Evolutionary conservation across 2,797 vertebrate genomes (phyloP), one percentile per base, ranked within the genome.

Genomic region (Sciaenops ocellatus): DNA sequence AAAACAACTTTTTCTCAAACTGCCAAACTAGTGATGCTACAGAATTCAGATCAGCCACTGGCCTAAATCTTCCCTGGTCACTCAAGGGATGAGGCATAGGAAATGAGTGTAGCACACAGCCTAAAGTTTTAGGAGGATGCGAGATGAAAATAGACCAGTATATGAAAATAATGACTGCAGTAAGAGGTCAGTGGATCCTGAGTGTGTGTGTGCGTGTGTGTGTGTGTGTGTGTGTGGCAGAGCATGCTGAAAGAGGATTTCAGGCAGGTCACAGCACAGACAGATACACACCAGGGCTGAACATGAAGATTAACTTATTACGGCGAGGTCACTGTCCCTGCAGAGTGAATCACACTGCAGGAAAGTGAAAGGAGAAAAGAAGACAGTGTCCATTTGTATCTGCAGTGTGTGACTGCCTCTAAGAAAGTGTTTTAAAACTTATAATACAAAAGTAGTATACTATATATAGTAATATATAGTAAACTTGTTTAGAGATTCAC

Each of bases 31-130:
- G 26, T 71, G 74, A 76, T 72, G 79, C 80, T 41, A 70, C 72
- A 85, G 76, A 89, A 92, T 93, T 75, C 62, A 86, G 88, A 89
- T 90, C 87, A 87, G 77, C 65, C 76, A 0, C 50, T 90, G 91
- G 76, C 92, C 93, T 90, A 90, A 83, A 94, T 93, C 87, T 74
- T 73, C 48, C 48, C 51, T 50, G 2, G 67, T 51, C 69, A 89
- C 90, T 89, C 84, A 41, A 73, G 85, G 80, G 91, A 90, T 47
- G 5, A 55, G 70, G 26, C 30, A 48, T 15, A 84, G 86, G 59
- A 87, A 88, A 87, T 69, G 55, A 93, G 85, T 74, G 66, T 24
- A 70, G 80, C 74, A 54, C 76, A 83, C 78, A 78, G 76, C 73
- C 66, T 65, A 24, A 66, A 71, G 54, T 82, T 89, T 87, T 69